These are phyloP conservation scores for Phalera bucephala DNA, from an alignment of 2,888 invertebrate genomes.

Conservation along the genomic window DNA sequence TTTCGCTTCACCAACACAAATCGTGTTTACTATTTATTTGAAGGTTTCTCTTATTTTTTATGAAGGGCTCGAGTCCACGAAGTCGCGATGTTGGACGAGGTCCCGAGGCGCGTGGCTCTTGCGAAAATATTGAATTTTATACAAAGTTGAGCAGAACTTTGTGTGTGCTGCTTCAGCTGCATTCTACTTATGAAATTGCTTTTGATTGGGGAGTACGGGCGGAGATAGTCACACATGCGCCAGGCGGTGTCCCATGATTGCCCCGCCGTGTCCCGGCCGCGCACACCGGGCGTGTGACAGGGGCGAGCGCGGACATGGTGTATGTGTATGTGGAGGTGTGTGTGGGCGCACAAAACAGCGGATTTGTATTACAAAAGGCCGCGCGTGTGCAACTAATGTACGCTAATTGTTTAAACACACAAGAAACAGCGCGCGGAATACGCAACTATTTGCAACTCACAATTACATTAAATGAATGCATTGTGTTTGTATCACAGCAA, in stretches of 20 bases:
- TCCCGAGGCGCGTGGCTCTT: constrained; percentile 47
- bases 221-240: neutral
- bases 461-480: constrained; percentile 51
- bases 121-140: too few relatives aligned
- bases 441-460: too few relatives aligned
- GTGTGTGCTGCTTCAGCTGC: too few relatives aligned
- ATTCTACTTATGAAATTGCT: too few relatives aligned
- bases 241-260: too few relatives aligned
- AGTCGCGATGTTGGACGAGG: constrained; percentile 38
- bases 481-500: constrained; percentile 31
- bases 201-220: constrained; percentile 31
- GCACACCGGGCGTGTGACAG: constrained; percentile 1
- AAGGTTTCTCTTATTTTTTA: constrained; percentile 53
- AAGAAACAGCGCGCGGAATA: too few relatives aligned
- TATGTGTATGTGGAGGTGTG: too few relatives aligned
- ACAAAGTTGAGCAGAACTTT: too few relatives aligned
- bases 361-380: too few relatives aligned
- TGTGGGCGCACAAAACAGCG: too few relatives aligned
- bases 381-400: constrained; percentile 40
- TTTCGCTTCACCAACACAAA: constrained; percentile 63
- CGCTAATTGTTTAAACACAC: too few relatives aligned
- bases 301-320: neutral
- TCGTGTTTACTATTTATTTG: constrained; percentile 70
- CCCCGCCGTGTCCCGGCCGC: too few relatives aligned
- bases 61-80: constrained; percentile 37